Conservation (phyloP, 2,113 vertebrate species). For the Menidia beryllina region DNA sequence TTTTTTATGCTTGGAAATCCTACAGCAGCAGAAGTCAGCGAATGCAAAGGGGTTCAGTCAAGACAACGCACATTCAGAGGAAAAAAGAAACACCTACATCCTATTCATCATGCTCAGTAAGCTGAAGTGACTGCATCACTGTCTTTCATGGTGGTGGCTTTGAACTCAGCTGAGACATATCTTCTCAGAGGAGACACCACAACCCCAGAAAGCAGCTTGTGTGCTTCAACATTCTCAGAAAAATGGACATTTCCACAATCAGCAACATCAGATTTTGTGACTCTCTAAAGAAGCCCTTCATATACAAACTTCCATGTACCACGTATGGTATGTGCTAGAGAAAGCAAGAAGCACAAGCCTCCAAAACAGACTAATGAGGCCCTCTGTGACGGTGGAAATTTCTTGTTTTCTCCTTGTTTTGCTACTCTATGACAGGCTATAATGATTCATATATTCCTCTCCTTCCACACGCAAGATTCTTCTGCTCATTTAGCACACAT, state of each 20-base stretch:
- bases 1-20: conserved; percentile 29
- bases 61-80: conserved; percentile 4
- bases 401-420: conserved; percentile 31
- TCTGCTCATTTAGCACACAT: conserved; percentile 4
- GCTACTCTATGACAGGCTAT: conserved; percentile 13
- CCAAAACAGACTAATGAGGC: conserved; percentile 59
- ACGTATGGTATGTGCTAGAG: neutral
- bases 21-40: conserved; percentile 25
- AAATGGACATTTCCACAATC: conserved; percentile 28
- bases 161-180: conserved; percentile 11
- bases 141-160: conserved; percentile 22
- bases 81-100: conserved; percentile 34
- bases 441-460: conserved; percentile 10
- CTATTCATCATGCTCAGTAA: conserved; percentile 18
- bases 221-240: conserved; percentile 24
- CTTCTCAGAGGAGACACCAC: conserved; percentile 30
- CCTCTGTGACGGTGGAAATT: conserved; percentile 23
- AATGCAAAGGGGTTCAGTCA: neutral
- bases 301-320: conserved; percentile 29
- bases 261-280: conserved; percentile 19
- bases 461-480: conserved; percentile 3
- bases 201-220: conserved; percentile 18
- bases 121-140: conserved; percentile 13
- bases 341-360: conserved; percentile 16
- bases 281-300: conserved; percentile 14